Base-by-base conservation (phyloP, 2,888 invertebrate species). In the Dynastes hyllus region DNA sequence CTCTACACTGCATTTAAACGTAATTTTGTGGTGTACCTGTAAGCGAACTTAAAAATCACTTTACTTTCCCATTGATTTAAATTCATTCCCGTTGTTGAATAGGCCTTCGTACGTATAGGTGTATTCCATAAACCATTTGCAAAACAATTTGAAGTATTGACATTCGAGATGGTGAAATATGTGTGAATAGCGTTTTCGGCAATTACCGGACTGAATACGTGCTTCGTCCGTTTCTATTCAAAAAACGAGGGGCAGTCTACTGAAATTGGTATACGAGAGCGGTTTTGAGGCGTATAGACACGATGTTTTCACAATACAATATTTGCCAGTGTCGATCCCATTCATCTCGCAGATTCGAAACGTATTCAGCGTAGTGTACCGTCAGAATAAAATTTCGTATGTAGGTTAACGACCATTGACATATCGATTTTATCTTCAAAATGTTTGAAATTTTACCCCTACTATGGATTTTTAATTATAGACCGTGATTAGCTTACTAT, bases 371-470 rank as follows among this genome's bases (percentile, higher is more conserved):
- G 13, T 3, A 32, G 32, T 3, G 13, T 63, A 63, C 45, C 11
- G 9, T 27, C 29, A 32, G n/a, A 32, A 63, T 63, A 63, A 63
- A 63, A 63, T 63, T 32, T 63, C 13, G 29, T 63, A 63, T 61
- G 61, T 63, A 63, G 63, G 63, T 63, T 63, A 63, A 63, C 63
- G 63, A 63, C 32, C 63, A 63, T 63, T 29, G 29, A 63, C 29
- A 11, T 63, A 63, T 63, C 27, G 63, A 63, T 63, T 63, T 63
- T 63, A 63, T 63, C 63, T 63, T 63, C 11, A 29, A 29, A 32
- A 11, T 32, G 63, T 29, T 61, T 63, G 32, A 13, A 63, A 27
- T 63, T n/a, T n/a, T n/a, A 6, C 32, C 32, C 32, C 27, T 63
- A 29, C 29, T 8, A 45, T 11, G 63, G 5, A 63, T 32, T 63